Base-by-base conservation (phyloP, 2,797 vertebrate genomes). In the Poecile montanus region DNA sequence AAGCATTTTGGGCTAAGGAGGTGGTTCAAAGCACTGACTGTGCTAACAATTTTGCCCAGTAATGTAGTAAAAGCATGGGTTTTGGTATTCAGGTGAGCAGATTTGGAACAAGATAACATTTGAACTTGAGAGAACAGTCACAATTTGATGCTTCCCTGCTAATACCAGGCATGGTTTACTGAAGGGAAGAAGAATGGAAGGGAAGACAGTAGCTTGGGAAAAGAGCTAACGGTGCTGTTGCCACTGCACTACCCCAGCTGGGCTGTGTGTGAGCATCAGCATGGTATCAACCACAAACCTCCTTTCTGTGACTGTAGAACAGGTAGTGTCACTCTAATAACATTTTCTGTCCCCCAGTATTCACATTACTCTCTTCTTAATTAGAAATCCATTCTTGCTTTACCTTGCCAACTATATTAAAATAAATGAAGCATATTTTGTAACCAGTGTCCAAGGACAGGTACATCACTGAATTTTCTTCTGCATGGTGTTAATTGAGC, bases 401-500 rank as follows among this genome's bases (percentile, higher is more conserved):
- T 95, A 29, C 73, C n/a, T 85, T 92, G 82, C 57, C 83, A 88
- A 3, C 74, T 76, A 2, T 17, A 58, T 74, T 89, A 88, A 67
- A 53, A 89, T 84, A 96, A 96, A 92, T 72, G 30, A 95, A 93
- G 57, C 42, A 13, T 75, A 79, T 92, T 89, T 38, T 18, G 19
- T 83, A 58, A 53, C 27, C 32, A 61, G 45, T 12, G 79, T 17
- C 63, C 84, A 75, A 81, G 56, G 36, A 72, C 66, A 88, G 79
- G 94, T 93, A 66, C 11, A 8, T 16, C 7, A 4, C 26, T 94
- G 75, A 94, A 72, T 67, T 90, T 91, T 87, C 53, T 90, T 94
- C 76, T 65, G 25, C 23, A 53, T 87, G 76, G 66, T 84, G 45
- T 88, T 80, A 94, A 96, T 95, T 95, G 95, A 95, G 54, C 34